phyloP scores from a whole-genome alignment of 2,113 vertebrate species.

The Chrysemys picta region DNA sequence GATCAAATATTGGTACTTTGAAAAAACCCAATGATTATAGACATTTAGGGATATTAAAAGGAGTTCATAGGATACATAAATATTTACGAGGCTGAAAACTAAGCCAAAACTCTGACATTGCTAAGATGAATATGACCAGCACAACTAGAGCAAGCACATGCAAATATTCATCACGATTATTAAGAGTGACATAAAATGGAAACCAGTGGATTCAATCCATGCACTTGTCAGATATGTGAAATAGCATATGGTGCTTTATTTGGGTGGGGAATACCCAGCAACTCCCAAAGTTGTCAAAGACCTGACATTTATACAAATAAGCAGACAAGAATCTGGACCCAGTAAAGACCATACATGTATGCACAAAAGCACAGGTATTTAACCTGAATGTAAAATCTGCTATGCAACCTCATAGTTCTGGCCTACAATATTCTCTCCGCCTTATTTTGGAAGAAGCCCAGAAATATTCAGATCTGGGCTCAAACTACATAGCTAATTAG shows the following conservation, averaged over 20 bases:
- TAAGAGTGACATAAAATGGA: constrained; percentile 49
- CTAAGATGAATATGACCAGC: constrained; percentile 38
- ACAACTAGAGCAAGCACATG: not conserved
- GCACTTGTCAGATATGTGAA: constrained; percentile 49
- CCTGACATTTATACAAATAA: constrained; percentile 38
- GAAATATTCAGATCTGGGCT: not conserved
- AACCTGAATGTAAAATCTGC: not conserved
- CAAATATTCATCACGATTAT: constrained; percentile 50
- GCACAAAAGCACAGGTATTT: constrained; percentile 49
- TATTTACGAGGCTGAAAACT: constrained; percentile 37
- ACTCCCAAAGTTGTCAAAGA: not conserved
- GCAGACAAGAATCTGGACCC: constrained; percentile 26
- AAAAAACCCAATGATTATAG: not conserved
- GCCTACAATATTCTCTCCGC: not conserved
- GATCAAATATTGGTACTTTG: not conserved
- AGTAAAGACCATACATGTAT: constrained; percentile 33
- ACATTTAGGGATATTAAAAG: not conserved
- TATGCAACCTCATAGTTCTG: constrained; percentile 15
- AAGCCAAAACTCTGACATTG: not conserved
- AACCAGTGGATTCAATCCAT: constrained; percentile 48
- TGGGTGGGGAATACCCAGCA: constrained; percentile 35
- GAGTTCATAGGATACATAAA: constrained; percentile 18
- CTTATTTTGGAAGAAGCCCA: not conserved
- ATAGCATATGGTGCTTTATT: constrained; percentile 55
- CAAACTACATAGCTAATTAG: not conserved